Evolutionary conservation across 2,888 invertebrate species (phyloP), one percentile per base, ranked within the genome.

Genomic region (Agrotis ipsilon): DNA sequence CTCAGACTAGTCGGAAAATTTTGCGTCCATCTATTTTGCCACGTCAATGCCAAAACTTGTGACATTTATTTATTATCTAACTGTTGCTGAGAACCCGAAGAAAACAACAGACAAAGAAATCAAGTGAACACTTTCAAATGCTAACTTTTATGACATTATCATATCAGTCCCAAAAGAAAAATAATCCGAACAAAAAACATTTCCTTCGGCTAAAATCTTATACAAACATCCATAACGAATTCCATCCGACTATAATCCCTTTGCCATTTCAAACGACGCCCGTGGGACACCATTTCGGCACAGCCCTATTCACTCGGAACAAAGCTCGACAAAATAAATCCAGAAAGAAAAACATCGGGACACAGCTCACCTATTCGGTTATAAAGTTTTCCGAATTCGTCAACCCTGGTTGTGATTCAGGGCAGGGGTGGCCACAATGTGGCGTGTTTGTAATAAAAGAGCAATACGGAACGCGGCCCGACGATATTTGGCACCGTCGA

Each of bases 371-470:
- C 81, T 75, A 75, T 66, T 80, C 78, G 39, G 72, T 72, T 81
- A 72, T 68, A 68, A 81, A 81, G 55, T 67, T 80, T 80, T 64
- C 49, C 49, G 66, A 58, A 80, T 81, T 73, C 79, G 80, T 81
- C 80, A 80, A 68, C 74, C 74, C 74, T 75, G 65, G 79, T 81
- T 69, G 73, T 70, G 81, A 82, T 81, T 83, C 74, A 51, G 60
- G 62, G 84, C 74, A 60, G 66, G 63, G 60, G 51, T 70, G 51
- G 51, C 70, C 61, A 82, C 84, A 83, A 64, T 73, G 83, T 64
- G 69, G 72, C 52, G 58, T 81, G 78, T 83, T 83, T 52, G 81
- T 69, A 75, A 75, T 82, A 83, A 75, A 81, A 83, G 67, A 78
- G 81, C 78, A 78, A 72, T 77, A 76, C 73, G 48, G 57, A 48